A percentile compares a stretch with the other conserved stretches of the same genome.
Evolutionary conservation across 2,113 vertebrate genomes (phyloP).

Genomic region (Cathartes aura): DNA sequence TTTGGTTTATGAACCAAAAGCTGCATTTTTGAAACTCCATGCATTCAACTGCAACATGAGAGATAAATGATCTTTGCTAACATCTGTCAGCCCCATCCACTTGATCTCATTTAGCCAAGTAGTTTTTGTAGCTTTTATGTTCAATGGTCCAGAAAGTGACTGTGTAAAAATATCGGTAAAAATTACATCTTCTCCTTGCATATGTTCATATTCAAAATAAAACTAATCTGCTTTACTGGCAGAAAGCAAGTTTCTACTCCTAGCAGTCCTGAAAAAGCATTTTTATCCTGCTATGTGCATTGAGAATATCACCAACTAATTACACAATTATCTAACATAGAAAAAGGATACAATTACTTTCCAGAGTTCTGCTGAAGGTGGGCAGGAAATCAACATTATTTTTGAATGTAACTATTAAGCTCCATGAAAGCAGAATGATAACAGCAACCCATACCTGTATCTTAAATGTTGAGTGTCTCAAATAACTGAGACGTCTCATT

Average conservation of each 20-base stretch:
- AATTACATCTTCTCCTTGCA: neutral
- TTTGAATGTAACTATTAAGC: neutral
- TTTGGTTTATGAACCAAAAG: neutral
- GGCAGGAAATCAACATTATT: neutral
- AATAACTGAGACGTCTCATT: neutral
- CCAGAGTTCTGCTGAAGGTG: neutral
- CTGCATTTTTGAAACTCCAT: neutral
- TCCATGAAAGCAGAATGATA: neutral
- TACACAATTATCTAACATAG: neutral
- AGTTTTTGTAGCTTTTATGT: neutral
- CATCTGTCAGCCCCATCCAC: neutral
- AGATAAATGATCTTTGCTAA: neutral
- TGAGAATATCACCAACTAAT: neutral
- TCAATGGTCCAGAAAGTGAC: neutral
- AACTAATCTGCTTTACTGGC: neutral
- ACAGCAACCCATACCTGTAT: neutral
- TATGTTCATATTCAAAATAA: neutral
- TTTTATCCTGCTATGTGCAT: neutral
- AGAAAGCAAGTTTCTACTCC: neutral
- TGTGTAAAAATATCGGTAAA: neutral
- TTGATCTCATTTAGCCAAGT: neutral
- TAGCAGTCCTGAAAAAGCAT: neutral
- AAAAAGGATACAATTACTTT: neutral
- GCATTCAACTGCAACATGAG: neutral
- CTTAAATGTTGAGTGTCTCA: neutral